phyloP scores from a whole-genome alignment of 2,113 vertebrate species.

The Stigmatopora nigra region DNA sequence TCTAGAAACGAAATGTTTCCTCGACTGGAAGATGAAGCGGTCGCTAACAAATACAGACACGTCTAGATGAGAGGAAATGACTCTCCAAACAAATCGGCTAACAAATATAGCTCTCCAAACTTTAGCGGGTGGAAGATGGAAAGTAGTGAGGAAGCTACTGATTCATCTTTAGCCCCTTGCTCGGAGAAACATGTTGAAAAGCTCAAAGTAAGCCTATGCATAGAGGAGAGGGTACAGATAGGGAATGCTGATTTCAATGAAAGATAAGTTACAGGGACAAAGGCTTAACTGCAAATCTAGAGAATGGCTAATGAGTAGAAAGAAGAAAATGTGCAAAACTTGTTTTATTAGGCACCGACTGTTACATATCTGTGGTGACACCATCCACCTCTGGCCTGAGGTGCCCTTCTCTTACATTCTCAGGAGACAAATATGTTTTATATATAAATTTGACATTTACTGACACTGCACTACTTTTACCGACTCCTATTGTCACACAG shows the following conservation, averaged over 20 bases:
- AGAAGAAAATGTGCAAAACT: slow-evolving; percentile 18
- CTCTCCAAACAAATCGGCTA: slow-evolving; percentile 51
- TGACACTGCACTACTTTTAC: slow-evolving; percentile 7
- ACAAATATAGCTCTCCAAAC: slow-evolving; percentile 43
- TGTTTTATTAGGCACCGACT: slow-evolving; percentile 19
- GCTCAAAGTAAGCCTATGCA: slow-evolving; percentile 10
- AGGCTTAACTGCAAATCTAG: slow-evolving; percentile 21
- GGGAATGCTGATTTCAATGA: slow-evolving; percentile 49
- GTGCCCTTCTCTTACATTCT: slow-evolving; percentile 23
- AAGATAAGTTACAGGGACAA: slow-evolving; percentile 44
- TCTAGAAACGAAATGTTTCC: slow-evolving; percentile 21
- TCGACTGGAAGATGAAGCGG: slow-evolving; percentile 35
- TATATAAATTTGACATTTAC: neutral
- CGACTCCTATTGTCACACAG: slow-evolving; percentile 19
- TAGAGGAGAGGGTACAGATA: slow-evolving; percentile 26
- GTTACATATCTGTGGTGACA: slow-evolving; percentile 34
- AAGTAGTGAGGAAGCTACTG: slow-evolving; percentile 15
- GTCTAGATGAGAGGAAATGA: slow-evolving; percentile 24
- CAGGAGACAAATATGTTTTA: slow-evolving; percentile 22
- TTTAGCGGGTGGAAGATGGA: slow-evolving; percentile 2
- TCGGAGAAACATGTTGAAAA: slow-evolving; percentile 25
- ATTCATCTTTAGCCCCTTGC: slow-evolving; percentile 37
- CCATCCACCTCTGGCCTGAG: slow-evolving; percentile 20
- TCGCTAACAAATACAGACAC: slow-evolving; percentile 39
- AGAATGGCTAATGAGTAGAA: slow-evolving; percentile 47